Conservation (phyloP, 2,888 invertebrate genomes). For the Amblyjoppa fuscipennis region DNA sequence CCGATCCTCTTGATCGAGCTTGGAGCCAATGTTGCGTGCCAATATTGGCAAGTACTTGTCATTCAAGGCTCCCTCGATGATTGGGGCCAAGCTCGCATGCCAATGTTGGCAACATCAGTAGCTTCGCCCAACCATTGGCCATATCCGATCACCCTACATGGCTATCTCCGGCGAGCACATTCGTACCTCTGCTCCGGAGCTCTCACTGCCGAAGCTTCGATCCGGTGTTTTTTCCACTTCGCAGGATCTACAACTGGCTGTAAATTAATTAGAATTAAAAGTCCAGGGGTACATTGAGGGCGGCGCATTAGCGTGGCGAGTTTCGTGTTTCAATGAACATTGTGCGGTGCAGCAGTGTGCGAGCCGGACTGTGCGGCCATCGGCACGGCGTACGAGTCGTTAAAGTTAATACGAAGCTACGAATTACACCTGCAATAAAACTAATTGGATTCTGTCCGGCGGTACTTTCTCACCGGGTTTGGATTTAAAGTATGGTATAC, state of each 20-base stretch:
- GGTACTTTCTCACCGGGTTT: constrained; percentile 55
- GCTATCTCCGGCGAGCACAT: background rate
- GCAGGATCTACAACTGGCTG: constrained; percentile 49
- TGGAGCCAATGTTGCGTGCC: too few relatives aligned
- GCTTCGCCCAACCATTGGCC: too few relatives aligned
- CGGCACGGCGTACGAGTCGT: constrained; percentile 64
- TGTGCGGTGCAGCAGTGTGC: constrained; percentile 18
- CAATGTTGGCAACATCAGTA: too few relatives aligned
- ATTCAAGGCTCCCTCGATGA: too few relatives aligned
- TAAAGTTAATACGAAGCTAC: constrained; percentile 70
- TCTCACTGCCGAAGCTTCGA: constrained; percentile 41
- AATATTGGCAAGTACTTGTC: too few relatives aligned
- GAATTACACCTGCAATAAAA: constrained; percentile 71
- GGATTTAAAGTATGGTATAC: constrained; percentile 51
- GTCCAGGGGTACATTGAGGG: constrained; percentile 48
- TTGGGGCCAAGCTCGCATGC: too few relatives aligned
- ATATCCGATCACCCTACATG: too few relatives aligned
- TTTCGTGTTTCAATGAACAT: constrained; percentile 68
- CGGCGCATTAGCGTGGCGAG: constrained; percentile 62
- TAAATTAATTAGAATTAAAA: constrained; percentile 70
- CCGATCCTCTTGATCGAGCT: too few relatives aligned
- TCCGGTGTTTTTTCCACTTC: constrained; percentile 30
- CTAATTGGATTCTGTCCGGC: constrained; percentile 69
- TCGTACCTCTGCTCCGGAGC: background rate
- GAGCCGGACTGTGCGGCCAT: constrained; percentile 42